Evolutionary conservation across 2,888 invertebrate species (phyloP).

Genomic region (Hoplodrina ambigua): DNA sequence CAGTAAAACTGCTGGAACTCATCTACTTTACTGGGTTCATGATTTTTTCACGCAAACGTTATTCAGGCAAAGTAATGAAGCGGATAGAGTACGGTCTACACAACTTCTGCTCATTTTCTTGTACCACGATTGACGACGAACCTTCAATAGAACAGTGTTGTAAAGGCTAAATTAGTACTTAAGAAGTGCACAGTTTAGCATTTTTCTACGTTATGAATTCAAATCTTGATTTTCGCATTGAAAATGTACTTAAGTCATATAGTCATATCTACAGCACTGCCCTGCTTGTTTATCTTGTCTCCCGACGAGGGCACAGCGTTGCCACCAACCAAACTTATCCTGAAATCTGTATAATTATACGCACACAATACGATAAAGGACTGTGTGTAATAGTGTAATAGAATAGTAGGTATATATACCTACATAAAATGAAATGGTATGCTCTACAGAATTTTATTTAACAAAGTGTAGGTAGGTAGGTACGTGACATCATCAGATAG

Average conservation of each 20-base stretch:
- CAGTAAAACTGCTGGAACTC: conserved; percentile 46
- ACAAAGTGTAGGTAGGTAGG: conserved; percentile 3
- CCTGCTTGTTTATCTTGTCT: background rate
- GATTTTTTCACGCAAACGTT: conserved; percentile 12
- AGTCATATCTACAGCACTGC: background rate
- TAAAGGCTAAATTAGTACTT: background rate
- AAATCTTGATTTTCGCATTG: background rate
- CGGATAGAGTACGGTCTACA: background rate
- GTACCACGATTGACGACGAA: background rate
- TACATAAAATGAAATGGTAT: conserved; percentile 9
- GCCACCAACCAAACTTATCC: no score
- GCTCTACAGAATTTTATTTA: conserved; percentile 46
- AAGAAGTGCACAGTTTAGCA: background rate
- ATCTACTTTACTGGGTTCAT: conserved; percentile 14
- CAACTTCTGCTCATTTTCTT: conserved; percentile 6
- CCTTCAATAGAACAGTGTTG: background rate
- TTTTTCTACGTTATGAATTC: background rate
- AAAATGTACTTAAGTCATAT: no score
- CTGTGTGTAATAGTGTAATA: no score
- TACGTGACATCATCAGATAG: conserved; percentile 64
- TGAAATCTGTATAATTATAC: no score
- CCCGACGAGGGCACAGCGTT: no score
- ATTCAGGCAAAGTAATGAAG: background rate
- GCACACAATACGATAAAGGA: background rate
- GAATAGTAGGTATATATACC: no score